Base-by-base conservation (phyloP, 2,113 vertebrate genomes). In the Chaetura pelagica region DNA sequence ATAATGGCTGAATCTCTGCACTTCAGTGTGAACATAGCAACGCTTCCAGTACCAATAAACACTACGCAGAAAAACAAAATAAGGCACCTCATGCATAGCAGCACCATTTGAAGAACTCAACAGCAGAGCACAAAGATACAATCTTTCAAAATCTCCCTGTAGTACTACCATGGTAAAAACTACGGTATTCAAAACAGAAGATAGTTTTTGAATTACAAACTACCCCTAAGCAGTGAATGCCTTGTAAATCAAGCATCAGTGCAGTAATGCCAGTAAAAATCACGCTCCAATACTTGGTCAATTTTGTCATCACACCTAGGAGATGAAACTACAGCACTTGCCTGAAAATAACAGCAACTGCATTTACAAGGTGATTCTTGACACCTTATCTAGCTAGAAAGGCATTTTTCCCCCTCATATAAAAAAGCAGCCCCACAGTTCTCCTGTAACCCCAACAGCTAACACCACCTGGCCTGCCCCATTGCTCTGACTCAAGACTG, bases 1-100 rank as follows among this genome's bases (percentile, higher is more conserved):
- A 52, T 62, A 77, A 93, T 81, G 88, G 88, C 91, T 59, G 90
- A 71, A 72, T 34, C 73, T 84, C 78, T 49, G 73, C 34, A 35
- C 30, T 74, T 84, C 61, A 38, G 20, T 17, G 32, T 5, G 17
- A 90, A 24, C 67, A 61, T 10, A 79, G 67, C 81, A 92, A 92
- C 29, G 3, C 44, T 12, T 48, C n/a, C 61, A n/a, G 42, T 8
- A 52, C 77, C 0, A 0, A 78, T 26, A 68, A 89, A 82, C 64
- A 84, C 5, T 58, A 55, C 3, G 15, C 26, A 49, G 42, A 49
- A 55, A 19, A 35, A 67, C 58, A 66, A 38, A 42, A n/a, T 5
- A 49, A 48, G 59, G 57, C 51, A 26, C 17, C 3, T 1, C 20
- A 4, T 5, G 16, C 34, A 24, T 29, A 71, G 58, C 12, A n/a